Percentiles rank a stretch among this genome's conserved stretches.
Conservation (phyloP, 2,113 vertebrate species). For the Bujurquina vittata region DNA sequence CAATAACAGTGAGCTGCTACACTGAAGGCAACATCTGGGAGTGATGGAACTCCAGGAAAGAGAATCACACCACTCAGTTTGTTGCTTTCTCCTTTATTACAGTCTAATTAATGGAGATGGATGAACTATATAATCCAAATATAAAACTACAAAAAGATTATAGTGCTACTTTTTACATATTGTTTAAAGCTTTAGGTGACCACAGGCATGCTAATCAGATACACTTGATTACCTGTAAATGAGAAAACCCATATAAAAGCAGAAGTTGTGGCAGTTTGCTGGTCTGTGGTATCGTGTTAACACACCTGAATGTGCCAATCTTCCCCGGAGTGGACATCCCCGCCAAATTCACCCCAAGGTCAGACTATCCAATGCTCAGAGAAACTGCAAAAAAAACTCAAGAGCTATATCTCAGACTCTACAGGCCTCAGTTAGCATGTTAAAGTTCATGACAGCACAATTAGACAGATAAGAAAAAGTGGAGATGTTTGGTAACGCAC, state of each 20-base stretch:
- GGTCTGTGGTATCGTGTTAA: background rate
- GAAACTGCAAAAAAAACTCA: background rate
- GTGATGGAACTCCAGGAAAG: background rate
- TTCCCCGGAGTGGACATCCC: background rate
- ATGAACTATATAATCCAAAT: background rate
- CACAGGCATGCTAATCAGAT: background rate
- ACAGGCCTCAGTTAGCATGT: background rate
- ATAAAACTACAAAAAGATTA: background rate
- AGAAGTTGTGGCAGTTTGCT: background rate
- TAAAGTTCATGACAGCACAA: background rate
- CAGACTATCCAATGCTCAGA: background rate
- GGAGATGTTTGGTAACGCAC: background rate
- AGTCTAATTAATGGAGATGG: background rate
- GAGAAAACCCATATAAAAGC: background rate
- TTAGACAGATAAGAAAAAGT: background rate
- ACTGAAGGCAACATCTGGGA: background rate
- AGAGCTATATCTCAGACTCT: background rate
- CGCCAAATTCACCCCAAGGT: background rate
- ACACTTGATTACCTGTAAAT: background rate
- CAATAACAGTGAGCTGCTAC: background rate
- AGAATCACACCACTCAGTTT: background rate
- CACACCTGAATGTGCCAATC: background rate
- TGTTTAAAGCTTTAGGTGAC: background rate
- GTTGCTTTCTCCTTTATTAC: background rate
- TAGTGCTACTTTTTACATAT: background rate